Conservation (phyloP, 2,113 vertebrate genomes). For the Alouatta palliata region DNA sequence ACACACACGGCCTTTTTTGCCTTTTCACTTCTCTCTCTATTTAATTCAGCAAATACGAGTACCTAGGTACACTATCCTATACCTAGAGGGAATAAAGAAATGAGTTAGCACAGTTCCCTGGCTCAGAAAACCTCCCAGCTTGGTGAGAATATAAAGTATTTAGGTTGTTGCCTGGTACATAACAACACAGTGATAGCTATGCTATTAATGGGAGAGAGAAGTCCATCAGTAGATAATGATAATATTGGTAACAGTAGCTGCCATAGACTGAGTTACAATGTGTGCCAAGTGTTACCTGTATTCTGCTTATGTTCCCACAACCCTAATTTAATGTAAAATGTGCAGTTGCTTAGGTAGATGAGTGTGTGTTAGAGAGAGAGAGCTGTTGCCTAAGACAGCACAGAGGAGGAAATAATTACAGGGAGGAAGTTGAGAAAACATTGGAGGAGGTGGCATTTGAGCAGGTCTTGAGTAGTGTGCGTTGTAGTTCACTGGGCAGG, state of each 20-base stretch:
- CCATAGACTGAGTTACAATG: fast-evolving
- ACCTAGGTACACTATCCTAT: not conserved
- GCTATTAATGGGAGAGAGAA: not conserved
- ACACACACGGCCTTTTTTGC: not conserved
- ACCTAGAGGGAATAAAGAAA: not conserved
- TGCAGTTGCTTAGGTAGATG: not conserved
- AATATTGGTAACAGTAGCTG: not conserved
- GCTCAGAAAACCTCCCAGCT: not conserved
- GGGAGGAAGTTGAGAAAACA: not conserved
- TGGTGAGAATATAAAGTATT: not conserved
- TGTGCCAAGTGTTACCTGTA: too few relatives aligned
- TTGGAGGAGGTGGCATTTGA: not conserved
- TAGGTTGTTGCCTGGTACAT: not conserved
- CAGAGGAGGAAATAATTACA: not conserved
- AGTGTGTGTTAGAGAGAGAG: not conserved
- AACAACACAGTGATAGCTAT: not conserved
- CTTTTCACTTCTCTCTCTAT: not conserved
- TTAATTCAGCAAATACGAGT: not conserved
- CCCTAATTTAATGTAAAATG: not conserved
- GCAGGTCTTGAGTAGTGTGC: not conserved
- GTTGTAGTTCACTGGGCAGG: not conserved
- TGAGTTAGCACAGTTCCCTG: not conserved
- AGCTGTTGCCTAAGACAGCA: not conserved
- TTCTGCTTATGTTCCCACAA: not conserved
- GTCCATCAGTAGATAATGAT: not conserved